Evolutionary conservation across 2,113 vertebrate species (phyloP), one percentile per base, ranked within the genome.

Genomic region (Atlantisia rogersi): DNA sequence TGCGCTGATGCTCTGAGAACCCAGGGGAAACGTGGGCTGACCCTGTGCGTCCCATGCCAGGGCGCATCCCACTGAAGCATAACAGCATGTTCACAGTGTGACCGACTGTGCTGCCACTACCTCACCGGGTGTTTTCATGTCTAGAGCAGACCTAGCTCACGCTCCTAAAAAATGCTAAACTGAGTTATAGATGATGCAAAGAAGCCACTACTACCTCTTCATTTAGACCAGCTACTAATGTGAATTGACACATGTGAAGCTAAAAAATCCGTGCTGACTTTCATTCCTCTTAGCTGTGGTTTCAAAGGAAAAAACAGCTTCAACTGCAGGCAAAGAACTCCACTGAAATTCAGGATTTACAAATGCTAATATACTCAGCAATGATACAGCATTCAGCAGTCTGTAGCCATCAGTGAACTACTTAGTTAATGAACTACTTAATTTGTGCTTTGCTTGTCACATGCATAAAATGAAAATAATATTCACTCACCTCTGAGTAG

Each of bases 21-120:
- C 14, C 24, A n/a, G 31, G 62, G 28, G 64, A 6, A 37, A 15
- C 0, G 3, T 17, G 40, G 11, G 4, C 17, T 1, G 22, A 32
- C 9, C 18, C 73, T 59, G 73, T 71, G 18, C 1, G 1, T 24
- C 42, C 40, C 9, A 2, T 1, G 15, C 24, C 4, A 48, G 63
- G 31, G 48, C 26, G 63, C 0, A 5, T 35, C 69, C 69, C 40
- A 32, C 40, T 29, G 7, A 44, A 52, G 78, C 26, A 11, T 2
- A 16, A 4, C 5, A 13, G 55, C 20, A 3, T 2, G 9, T 15
- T 63, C 28, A 10, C 15, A 6, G 22, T 1, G 5, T 10, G 65
- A 24, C 35, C 1, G 0, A 32, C 17, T 1, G 25, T 1, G 58
- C 21, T 22, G 31, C 42, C 2, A 11, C 25, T 14, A 58, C 46